Evolutionary conservation across 35 echinoderm and acorn worm species (phyloP).

Genomic region (Chiridota heheva): DNA sequence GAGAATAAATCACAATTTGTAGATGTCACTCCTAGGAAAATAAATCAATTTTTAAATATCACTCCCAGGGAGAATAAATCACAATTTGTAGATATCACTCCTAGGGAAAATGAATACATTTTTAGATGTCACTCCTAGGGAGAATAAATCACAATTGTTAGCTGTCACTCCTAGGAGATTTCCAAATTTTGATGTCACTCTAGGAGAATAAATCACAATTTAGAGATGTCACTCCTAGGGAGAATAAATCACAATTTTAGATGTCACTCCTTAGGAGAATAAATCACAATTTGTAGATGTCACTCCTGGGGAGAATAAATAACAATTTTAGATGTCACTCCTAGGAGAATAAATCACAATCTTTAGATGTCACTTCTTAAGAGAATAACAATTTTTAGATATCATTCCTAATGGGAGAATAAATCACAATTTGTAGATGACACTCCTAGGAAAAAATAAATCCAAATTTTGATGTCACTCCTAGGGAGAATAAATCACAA

Average conservation of each 20-base stretch:
- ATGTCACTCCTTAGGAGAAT: constrained; percentile 62
- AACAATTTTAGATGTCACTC: not conserved
- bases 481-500: not conserved
- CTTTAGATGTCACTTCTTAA: not conserved
- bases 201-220: not conserved
- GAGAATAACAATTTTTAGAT: no score
- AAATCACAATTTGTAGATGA: no score
- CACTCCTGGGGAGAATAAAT: not conserved
- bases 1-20: not conserved
- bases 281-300: not conserved
- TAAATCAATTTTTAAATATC: not conserved
- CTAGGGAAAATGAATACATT: no score
- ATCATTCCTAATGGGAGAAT: no score
- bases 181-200: not conserved
- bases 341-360: not conserved
- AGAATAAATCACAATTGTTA: no score
- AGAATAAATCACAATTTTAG: not conserved
- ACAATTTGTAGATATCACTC: not conserved
- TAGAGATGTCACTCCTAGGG: not conserved
- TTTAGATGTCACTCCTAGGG: no score
- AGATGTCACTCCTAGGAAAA: not conserved
- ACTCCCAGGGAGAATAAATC: not conserved
- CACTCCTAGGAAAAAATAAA: constrained; percentile 62
- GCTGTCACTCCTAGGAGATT: constrained; percentile 62
- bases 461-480: not conserved